Evolutionary conservation across 2,113 vertebrate genomes (phyloP).

Genomic region (Corythaixoides concolor): DNA sequence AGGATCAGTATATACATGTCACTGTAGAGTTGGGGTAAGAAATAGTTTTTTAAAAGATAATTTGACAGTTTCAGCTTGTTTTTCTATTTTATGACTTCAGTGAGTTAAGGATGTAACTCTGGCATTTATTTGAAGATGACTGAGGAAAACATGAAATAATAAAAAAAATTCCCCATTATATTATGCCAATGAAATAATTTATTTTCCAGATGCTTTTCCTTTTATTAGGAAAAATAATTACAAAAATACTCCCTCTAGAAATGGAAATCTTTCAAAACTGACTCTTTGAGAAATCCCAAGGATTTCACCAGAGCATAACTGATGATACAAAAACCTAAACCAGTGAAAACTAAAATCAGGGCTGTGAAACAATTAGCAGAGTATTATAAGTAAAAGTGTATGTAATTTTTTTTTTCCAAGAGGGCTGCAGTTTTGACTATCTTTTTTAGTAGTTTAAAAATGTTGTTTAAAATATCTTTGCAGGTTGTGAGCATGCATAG

Average conservation of each 20-base stretch:
- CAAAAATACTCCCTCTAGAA: neutral
- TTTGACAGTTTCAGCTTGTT: neutral
- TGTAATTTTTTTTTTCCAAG: neutral
- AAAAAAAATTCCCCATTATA: neutral
- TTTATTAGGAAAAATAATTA: neutral
- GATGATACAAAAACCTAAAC: neutral
- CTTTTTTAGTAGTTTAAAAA: neutral
- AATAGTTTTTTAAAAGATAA: neutral
- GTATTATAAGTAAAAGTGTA: neutral
- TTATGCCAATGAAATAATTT: neutral
- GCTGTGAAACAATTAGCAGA: neutral
- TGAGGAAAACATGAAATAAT: neutral
- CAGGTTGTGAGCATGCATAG: neutral
- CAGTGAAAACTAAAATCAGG: neutral
- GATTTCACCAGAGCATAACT: neutral
- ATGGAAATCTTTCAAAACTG: neutral
- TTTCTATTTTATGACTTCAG: neutral
- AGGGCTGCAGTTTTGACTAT: neutral
- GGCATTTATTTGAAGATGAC: neutral
- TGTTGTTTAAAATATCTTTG: neutral
- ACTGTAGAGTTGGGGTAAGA: neutral
- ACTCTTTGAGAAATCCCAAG: neutral
- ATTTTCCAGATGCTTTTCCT: neutral
- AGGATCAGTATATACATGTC: neutral
- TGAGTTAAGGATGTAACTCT: neutral